These are phyloP conservation scores for Nothoprocta pentlandii DNA, from an alignment of 2,113 vertebrate genomes.

Conservation along the genomic window DNA sequence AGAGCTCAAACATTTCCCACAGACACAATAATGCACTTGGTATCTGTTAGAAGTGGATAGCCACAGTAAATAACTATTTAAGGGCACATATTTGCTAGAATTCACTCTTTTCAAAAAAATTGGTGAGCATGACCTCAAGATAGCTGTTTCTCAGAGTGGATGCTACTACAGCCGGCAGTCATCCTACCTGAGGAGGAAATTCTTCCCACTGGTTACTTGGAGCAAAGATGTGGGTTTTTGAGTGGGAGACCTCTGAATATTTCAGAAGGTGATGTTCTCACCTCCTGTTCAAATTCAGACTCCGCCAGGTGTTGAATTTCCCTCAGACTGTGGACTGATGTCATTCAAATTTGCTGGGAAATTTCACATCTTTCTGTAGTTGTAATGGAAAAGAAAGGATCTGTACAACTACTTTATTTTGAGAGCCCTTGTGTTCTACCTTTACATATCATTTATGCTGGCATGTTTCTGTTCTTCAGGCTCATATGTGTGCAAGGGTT, in stretches of 20 bases:
- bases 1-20: not conserved
- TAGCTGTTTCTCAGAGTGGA: not conserved
- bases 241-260: not conserved
- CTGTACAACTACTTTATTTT: not conserved
- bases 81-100: not conserved
- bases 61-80: not conserved
- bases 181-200: not conserved
- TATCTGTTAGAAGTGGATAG: not conserved
- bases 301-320: not conserved
- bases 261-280: not conserved
- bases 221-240: not conserved
- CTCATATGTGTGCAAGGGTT: not conserved
- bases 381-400: too few relatives aligned
- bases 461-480: not conserved
- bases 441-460: fast-evolving
- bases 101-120: not conserved
- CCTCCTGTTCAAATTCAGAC: not conserved
- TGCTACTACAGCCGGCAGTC: not conserved
- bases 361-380: not conserved
- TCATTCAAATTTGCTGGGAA: not conserved
- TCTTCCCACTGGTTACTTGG: not conserved
- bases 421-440: not conserved
- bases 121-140: not conserved
- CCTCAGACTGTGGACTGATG: not conserved
- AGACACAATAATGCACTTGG: not conserved